phyloP scores from a whole-genome alignment of 2,797 vertebrate genomes.

The Naso thynnoides region DNA sequence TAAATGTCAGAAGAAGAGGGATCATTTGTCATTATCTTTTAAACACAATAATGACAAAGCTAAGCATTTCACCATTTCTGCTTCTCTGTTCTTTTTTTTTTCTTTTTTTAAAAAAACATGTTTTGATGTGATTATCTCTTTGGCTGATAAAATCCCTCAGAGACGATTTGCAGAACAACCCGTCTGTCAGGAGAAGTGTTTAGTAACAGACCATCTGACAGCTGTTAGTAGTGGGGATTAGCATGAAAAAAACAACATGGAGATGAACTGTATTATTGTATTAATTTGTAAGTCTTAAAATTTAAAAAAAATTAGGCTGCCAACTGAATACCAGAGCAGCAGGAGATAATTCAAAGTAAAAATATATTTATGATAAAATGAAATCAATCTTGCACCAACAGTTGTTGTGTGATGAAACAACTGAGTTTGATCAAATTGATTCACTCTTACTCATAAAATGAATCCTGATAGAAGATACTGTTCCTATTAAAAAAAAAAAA shows the following conservation, averaged over 20 bases:
- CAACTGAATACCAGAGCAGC: background rate
- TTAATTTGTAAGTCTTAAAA: background rate
- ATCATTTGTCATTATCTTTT: background rate
- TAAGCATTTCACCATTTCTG: constrained; percentile 7
- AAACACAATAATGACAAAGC: constrained; percentile 5
- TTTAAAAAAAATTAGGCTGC: background rate
- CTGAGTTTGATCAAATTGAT: background rate
- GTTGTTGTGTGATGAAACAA: background rate
- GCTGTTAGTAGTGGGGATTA: constrained; percentile 32
- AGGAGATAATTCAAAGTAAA: background rate
- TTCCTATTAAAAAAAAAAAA: background rate
- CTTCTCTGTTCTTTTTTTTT: background rate
- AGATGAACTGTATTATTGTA: constrained; percentile 2
- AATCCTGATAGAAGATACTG: background rate
- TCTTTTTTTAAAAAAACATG: constrained; percentile 6
- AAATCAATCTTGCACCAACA: background rate
- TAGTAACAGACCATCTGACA: constrained; percentile 49
- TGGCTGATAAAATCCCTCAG: constrained; percentile 34
- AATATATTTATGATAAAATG: background rate
- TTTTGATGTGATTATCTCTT: constrained; percentile 20
- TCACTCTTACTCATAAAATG: background rate
- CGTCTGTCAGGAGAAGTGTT: constrained; percentile 38
- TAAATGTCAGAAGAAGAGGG: constrained; percentile 3
- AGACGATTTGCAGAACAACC: constrained; percentile 43
- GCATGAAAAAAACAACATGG: constrained; percentile 23